phyloP scores from a whole-genome alignment of 2,888 invertebrate genomes.

The Opisthograptis luteolata region DNA sequence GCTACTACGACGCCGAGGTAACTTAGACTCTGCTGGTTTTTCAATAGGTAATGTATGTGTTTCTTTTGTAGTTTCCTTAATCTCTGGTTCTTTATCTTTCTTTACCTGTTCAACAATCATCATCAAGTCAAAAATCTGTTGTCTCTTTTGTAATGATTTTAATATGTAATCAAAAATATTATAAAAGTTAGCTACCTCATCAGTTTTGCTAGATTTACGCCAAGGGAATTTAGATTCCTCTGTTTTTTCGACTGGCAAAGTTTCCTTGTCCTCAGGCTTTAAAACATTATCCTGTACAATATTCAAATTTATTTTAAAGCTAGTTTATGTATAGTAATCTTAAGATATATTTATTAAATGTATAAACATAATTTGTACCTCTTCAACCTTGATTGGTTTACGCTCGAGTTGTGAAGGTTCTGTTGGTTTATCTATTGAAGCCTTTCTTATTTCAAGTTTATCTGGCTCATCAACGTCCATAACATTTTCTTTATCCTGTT shows the following conservation, averaged over 20 bases:
- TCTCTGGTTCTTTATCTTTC: slow-evolving; percentile 20
- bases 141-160: no score
- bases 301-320: neutral
- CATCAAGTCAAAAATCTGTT: neutral
- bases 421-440: slow-evolving; percentile 39
- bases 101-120: slow-evolving; percentile 7
- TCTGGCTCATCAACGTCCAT: slow-evolving; percentile 32
- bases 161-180: no score
- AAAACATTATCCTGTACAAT: neutral
- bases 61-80: slow-evolving; percentile 18
- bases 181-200: slow-evolving; percentile 31
- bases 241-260: slow-evolving; percentile 17
- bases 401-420: slow-evolving; percentile 38
- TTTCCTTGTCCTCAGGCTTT: neutral
- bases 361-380: slow-evolving; percentile 21
- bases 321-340: no score
- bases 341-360: no score
- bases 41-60: slow-evolving; percentile 26
- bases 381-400: slow-evolving; percentile 27
- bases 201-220: slow-evolving; percentile 33
- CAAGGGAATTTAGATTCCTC: slow-evolving; percentile 36
- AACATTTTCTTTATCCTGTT: slow-evolving; percentile 45
- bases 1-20: slow-evolving; percentile 31
- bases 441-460: slow-evolving; percentile 36
- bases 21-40: slow-evolving; percentile 34